Evolutionary conservation across 2,888 invertebrate species (phyloP).

Genomic region (Branchellion lobata): DNA sequence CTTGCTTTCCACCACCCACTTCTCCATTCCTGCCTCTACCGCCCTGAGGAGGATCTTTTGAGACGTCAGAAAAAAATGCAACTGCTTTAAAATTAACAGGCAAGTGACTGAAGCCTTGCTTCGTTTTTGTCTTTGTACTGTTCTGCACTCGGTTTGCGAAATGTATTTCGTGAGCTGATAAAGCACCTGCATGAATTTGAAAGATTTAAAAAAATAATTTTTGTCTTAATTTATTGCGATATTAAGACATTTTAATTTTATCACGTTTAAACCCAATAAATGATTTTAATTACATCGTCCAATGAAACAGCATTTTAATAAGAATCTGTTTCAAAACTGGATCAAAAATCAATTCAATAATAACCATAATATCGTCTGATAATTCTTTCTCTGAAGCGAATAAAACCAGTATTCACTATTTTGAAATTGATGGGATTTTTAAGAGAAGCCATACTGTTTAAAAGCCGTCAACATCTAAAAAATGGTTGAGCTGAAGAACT

Average conservation of each 20-base stretch:
- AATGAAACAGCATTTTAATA: too few species aligned
- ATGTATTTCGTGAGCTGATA: not conserved
- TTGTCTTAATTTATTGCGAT: not conserved
- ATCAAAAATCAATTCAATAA: too few species aligned
- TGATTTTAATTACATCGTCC: too few species aligned
- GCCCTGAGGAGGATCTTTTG: not conserved
- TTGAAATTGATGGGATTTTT: not conserved
- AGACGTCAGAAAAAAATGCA: not conserved
- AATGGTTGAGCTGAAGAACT: too few species aligned
- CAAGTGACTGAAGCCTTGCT: too few species aligned
- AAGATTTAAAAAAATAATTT: too few species aligned
- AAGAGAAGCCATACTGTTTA: slow-evolving; percentile 10
- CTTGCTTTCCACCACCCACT: slow-evolving; percentile 12
- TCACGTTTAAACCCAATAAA: too few species aligned
- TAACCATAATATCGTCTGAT: slow-evolving; percentile 5
- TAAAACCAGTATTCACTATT: not conserved
- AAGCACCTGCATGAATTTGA: not conserved
- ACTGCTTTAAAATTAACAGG: not conserved
- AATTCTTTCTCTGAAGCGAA: not conserved
- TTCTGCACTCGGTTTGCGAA: not conserved
- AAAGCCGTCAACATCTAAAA: not conserved
- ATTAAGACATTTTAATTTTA: too few species aligned
- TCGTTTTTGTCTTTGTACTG: not conserved
- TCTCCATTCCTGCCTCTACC: slow-evolving; percentile 9
- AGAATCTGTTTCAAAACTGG: too few species aligned